Conservation (phyloP, 2,888 invertebrate genomes). For the Pogonocherus hispidulus region DNA sequence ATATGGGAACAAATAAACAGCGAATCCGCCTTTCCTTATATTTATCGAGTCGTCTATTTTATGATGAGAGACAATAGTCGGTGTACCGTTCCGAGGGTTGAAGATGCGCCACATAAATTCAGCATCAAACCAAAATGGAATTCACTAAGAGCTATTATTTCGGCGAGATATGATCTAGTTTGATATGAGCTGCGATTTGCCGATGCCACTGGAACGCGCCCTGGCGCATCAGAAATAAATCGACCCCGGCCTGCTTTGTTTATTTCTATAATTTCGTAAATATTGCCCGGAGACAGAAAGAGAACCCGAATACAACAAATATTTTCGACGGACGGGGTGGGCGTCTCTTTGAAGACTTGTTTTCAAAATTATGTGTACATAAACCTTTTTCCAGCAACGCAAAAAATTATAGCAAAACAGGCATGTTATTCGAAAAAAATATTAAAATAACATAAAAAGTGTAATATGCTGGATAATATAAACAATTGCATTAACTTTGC, state of each 20-base stretch:
- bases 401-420: no score
- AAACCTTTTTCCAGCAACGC: not conserved
- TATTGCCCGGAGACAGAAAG: not conserved
- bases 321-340: not conserved
- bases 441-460: no score
- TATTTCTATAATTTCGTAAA: conserved; percentile 26
- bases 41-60: conserved; percentile 36
- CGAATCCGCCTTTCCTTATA: conserved; percentile 17
- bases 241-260: conserved; percentile 25
- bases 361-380: not conserved
- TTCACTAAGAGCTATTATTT: conserved; percentile 46
- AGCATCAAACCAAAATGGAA: conserved; percentile 47
- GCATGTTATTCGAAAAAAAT: no score
- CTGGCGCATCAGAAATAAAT: conserved; percentile 45
- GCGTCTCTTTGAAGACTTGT: not conserved
- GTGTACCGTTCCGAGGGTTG: conserved; percentile 45
- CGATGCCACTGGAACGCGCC: conserved; percentile 35
- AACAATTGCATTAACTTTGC: no score
- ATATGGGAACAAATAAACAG: not conserved
- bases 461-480: no score
- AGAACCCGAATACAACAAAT: not conserved
- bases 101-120: conserved; percentile 48
- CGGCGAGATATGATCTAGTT: conserved; percentile 46
- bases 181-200: conserved; percentile 42
- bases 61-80: conserved; percentile 43